Evolutionary conservation across 2,113 vertebrate species (phyloP).

Genomic region (Saimiri boliviensis): DNA sequence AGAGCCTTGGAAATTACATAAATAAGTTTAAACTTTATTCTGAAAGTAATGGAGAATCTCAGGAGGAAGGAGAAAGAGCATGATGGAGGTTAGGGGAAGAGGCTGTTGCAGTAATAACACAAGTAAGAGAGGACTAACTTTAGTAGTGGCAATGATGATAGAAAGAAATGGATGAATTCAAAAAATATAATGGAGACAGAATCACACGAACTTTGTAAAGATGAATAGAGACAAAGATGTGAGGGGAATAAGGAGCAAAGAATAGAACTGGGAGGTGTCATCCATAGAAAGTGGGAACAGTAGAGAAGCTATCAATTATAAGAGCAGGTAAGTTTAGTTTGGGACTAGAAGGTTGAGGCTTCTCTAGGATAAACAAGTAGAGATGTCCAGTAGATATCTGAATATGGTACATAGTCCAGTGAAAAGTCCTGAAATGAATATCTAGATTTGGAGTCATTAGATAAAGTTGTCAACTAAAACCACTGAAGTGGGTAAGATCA

Average conservation of each 20-base stretch:
- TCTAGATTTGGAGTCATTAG: neutral
- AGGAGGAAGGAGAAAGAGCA: neutral
- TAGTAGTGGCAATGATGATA: neutral
- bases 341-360: neutral
- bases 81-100: neutral
- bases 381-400: neutral
- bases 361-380: neutral
- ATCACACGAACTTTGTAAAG: neutral
- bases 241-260: neutral
- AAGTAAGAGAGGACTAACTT: neutral
- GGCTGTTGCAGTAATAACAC: neutral
- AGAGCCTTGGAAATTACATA: neutral
- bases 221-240: neutral
- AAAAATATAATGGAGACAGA: neutral
- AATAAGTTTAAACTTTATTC: neutral
- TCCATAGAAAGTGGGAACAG: neutral
- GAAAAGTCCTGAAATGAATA: neutral
- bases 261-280: neutral
- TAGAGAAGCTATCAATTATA: neutral
- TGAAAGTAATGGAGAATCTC: neutral
- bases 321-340: neutral
- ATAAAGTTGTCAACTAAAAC: neutral
- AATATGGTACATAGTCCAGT: neutral
- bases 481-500: accelerated
- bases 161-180: neutral